Evolutionary conservation across 2,113 vertebrate species (phyloP).

Genomic region (Myiozetetes cayanensis): DNA sequence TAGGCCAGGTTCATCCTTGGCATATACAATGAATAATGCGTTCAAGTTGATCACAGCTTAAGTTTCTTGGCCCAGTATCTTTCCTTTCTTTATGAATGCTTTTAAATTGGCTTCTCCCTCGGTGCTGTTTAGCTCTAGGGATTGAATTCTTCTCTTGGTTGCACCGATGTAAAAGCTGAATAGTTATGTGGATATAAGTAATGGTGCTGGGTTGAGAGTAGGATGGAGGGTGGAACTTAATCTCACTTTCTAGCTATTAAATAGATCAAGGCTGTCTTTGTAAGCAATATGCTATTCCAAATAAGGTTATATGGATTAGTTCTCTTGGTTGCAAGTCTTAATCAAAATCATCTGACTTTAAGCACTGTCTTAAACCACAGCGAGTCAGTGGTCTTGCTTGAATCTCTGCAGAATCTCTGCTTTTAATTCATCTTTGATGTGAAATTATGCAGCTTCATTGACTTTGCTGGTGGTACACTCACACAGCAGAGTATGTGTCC

Average conservation of each 20-base stretch:
- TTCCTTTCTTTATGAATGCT: background rate
- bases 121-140: background rate
- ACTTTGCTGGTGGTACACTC: background rate
- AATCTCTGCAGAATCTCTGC: background rate
- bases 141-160: background rate
- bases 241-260: background rate
- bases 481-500: background rate
- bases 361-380: background rate
- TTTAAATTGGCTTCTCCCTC: background rate
- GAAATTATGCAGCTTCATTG: background rate
- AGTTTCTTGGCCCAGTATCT: background rate
- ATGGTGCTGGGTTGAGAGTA: background rate
- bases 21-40: background rate
- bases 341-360: conserved; percentile 26
- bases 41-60: background rate
- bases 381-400: background rate
- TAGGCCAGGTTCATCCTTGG: background rate
- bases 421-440: background rate
- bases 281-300: background rate
- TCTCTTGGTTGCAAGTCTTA: conserved; percentile 2
- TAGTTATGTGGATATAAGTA: background rate
- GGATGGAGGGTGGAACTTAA: background rate
- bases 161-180: background rate
- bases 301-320: conserved; percentile 15
- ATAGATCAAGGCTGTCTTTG: background rate